Evolutionary conservation across 2,113 vertebrate species (phyloP), one percentile per base, ranked within the genome.

Genomic region (Azemiops feae): DNA sequence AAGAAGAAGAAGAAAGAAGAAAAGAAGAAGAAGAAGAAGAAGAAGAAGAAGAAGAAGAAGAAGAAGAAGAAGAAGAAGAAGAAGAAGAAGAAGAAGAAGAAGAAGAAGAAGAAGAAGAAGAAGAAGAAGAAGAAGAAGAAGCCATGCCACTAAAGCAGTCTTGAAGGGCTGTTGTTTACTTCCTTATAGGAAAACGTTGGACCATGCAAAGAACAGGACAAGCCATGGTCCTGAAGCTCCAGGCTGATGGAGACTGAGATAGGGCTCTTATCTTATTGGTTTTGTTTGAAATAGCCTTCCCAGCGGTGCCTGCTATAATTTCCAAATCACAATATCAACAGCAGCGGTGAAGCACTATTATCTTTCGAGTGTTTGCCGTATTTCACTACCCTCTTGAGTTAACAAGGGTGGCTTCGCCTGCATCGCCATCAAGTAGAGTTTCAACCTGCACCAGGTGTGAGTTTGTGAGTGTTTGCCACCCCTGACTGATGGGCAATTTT

Each of bases 181-280:
- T 87, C 92, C 93, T 94, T 96, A 96, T 96, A 95, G 89, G 95
- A 94, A n/a, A 94, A 95, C 93, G 93, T 96, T 96, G 95, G 85
- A 92, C 94, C 95, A 87, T 88, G 52, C 50, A 87, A 69, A 55
- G 9, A 88, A 91, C 94, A 50, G 88, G 96, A 96, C 96, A 95
- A 96, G 91, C 85, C 93, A 92, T 93, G 88, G 95, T 0, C 0
- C 89, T 95, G 88, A 93, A 96, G 94, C 94, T 95, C 94, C 74
- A 93, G 89, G 89, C 95, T 94, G 95, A 96, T 90, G 95, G 1
- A 5, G 87, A 27, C 92, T 45, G 7, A 95, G 95, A 97, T 94
- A 96, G 88, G 86, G 50, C 1, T 16, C 90, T 94, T 96, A 95
- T 96, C 94, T 95, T 95, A 96, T 96, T 95, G 93, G 91, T 74